phyloP scores from a whole-genome alignment of 2,797 vertebrate species.

The Amniataba percoides region DNA sequence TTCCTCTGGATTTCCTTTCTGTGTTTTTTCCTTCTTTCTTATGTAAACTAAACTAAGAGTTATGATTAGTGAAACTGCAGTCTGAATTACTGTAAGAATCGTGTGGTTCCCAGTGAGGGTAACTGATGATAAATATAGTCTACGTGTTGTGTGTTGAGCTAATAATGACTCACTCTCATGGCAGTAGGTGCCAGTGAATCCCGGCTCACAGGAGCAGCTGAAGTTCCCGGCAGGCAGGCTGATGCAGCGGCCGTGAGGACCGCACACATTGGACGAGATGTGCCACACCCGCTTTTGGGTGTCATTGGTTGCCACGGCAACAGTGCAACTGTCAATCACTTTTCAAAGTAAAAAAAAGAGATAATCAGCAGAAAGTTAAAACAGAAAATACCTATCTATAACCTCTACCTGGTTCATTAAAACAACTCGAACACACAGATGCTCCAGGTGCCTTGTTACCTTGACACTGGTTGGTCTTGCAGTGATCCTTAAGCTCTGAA shows the following conservation, averaged over 20 bases:
- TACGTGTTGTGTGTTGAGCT: constrained; percentile 24
- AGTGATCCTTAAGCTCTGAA: constrained; percentile 91
- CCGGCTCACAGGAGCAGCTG: constrained; percentile 93
- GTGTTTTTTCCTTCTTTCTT: not conserved
- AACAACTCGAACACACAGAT: not conserved
- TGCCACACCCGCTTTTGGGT: constrained; percentile 85
- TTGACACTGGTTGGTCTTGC: constrained; percentile 92
- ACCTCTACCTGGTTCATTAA: no score
- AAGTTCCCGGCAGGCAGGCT: constrained; percentile 94
- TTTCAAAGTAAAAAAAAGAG: not conserved
- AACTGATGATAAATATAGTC: constrained; percentile 68
- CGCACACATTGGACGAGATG: constrained; percentile 92
- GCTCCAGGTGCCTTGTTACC: constrained; percentile 75
- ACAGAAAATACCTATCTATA: not conserved
- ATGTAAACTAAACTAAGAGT: constrained; percentile 38
- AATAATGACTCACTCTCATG: constrained; percentile 93
- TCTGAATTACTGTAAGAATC: constrained; percentile 45
- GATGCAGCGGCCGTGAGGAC: constrained; percentile 93
- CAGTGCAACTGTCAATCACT: constrained; percentile 96
- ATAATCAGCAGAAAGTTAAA: not conserved
- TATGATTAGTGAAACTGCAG: constrained; percentile 27
- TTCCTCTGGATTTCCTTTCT: constrained; percentile 8
- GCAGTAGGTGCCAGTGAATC: constrained; percentile 95
- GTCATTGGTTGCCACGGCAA: constrained; percentile 88
- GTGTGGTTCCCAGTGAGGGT: constrained; percentile 46